Evolutionary conservation across 2,797 vertebrate genomes (phyloP).

Genomic region (Leptatherina wallacei): DNA sequence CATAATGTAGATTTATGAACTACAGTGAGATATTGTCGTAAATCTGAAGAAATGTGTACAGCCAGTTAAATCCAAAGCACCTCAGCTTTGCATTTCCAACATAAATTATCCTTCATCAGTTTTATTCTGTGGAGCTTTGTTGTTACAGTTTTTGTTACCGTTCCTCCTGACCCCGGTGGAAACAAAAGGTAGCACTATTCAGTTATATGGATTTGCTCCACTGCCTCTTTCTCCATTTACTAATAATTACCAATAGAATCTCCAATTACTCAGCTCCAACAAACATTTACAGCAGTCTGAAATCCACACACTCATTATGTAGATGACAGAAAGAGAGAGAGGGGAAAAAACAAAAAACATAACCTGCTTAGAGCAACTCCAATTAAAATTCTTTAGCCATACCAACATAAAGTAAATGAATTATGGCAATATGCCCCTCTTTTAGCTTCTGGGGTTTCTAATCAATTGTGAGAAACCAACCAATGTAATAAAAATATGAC

Average conservation of each 20-base stretch:
- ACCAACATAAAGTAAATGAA: slow-evolving; percentile 69
- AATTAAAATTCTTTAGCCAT: slow-evolving; percentile 83
- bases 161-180: slow-evolving; percentile 55
- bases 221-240: slow-evolving; percentile 80
- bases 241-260: slow-evolving; percentile 83
- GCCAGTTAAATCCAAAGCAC: neutral
- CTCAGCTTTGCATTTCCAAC: neutral
- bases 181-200: slow-evolving; percentile 62
- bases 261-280: slow-evolving; percentile 80
- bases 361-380: slow-evolving; percentile 74
- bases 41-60: neutral
- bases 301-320: slow-evolving; percentile 82
- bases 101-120: slow-evolving; percentile 13
- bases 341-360: slow-evolving; percentile 31
- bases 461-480: slow-evolving; percentile 48
- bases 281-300: slow-evolving; percentile 76
- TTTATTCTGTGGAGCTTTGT: slow-evolving; percentile 3
- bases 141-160: slow-evolving; percentile 52
- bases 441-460: slow-evolving; percentile 49
- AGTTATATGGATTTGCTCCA: slow-evolving; percentile 78
- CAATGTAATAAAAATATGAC: slow-evolving; percentile 36
- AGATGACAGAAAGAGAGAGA: slow-evolving; percentile 70
- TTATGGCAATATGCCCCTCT: slow-evolving; percentile 62
- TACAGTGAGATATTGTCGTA: neutral
- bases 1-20: neutral